These are phyloP conservation scores for Caretta caretta DNA, from an alignment of 2,113 vertebrate species.

Conservation along the genomic window DNA sequence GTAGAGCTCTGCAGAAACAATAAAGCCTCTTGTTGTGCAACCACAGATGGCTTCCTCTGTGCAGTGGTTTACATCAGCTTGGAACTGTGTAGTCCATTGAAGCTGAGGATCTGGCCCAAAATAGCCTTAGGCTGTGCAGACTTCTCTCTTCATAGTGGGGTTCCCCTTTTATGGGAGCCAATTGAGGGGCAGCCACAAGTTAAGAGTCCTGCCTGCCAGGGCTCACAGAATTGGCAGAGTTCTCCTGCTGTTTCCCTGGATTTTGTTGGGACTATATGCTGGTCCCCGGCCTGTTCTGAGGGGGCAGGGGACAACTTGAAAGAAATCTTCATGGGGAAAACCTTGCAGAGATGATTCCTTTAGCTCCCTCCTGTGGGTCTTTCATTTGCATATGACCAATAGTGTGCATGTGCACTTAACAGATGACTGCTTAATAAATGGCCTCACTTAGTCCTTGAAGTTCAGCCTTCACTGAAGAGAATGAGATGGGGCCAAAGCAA, in stretches of 20 bases:
- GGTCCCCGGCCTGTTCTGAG: neutral
- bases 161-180: neutral
- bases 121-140: neutral
- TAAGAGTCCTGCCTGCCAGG: neutral
- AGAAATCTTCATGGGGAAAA: neutral
- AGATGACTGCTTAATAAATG: neutral
- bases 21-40: neutral
- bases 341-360: neutral
- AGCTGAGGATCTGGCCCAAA: neutral
- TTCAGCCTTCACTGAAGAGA: neutral
- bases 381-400: neutral
- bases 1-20: neutral
- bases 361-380: neutral
- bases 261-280: neutral
- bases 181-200: neutral
- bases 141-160: neutral
- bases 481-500: neutral
- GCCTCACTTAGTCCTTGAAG: neutral
- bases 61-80: neutral
- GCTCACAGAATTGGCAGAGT: rapidly evolving
- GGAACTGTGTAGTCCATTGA: neutral
- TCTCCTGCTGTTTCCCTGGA: neutral
- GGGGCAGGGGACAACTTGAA: neutral
- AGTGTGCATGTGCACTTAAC: neutral
- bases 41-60: neutral